phyloP scores from a whole-genome alignment of 2,113 vertebrate species.

The Phainopepla nitens region DNA sequence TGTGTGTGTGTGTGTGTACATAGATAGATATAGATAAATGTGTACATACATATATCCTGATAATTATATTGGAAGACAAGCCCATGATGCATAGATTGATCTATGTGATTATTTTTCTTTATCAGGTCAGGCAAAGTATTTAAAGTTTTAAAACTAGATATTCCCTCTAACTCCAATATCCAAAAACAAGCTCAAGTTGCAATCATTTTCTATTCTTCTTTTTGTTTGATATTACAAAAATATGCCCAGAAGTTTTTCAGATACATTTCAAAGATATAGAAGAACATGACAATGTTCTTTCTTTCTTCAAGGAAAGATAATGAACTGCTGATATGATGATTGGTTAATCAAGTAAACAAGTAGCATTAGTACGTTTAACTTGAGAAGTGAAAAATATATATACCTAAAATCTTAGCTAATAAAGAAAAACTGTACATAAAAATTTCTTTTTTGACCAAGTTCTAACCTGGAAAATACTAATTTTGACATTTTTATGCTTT shows the following conservation, averaged over 20 bases:
- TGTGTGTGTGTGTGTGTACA: accelerated
- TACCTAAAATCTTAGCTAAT: not conserved
- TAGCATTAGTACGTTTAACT: not conserved
- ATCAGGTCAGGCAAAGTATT: not conserved
- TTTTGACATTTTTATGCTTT: not conserved
- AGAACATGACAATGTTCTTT: not conserved
- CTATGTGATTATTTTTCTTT: not conserved
- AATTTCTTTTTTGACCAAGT: not conserved
- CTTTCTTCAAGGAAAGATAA: not conserved
- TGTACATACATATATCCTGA: not conserved
- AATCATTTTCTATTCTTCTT: not conserved
- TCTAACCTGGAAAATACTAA: not conserved
- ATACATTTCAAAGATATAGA: not conserved
- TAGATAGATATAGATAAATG: not conserved
- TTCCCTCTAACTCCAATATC: not conserved
- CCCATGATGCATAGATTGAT: not conserved
- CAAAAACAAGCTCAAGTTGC: not conserved
- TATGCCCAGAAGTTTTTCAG: not conserved
- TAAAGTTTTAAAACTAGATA: not conserved
- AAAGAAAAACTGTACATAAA: not conserved
- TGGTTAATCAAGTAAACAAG: not conserved
- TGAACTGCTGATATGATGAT: not conserved
- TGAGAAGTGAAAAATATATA: not conserved
- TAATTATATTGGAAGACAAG: not conserved
- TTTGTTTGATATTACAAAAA: not conserved